Percentiles rank a stretch among this genome's conserved stretches.
These are phyloP conservation scores for Saccostrea glomerata DNA, from an alignment of 1,140 invertebrate genomes.

Conservation along the genomic window DNA sequence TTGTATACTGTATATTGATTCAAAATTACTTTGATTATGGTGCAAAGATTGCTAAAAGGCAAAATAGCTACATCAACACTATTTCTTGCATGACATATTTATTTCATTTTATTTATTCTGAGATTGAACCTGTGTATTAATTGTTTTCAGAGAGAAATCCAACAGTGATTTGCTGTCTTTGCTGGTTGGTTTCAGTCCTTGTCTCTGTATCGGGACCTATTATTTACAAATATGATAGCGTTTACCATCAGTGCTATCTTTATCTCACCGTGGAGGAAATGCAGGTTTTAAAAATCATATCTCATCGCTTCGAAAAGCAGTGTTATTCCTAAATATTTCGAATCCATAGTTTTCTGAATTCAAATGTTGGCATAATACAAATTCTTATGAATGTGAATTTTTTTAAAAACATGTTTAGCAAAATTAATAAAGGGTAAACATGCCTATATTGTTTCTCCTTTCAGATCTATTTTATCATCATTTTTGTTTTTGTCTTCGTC, in stretches of 20 bases:
- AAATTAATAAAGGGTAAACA: not conserved
- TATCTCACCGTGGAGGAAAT: not conserved
- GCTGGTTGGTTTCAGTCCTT: not conserved
- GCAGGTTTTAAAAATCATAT: not conserved
- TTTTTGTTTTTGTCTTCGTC: not conserved
- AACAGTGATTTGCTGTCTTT: not conserved
- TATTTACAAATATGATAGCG: not conserved
- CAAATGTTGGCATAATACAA: too few relatives aligned
- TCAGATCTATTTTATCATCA: not conserved
- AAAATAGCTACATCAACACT: too few relatives aligned
- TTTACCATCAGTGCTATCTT: not conserved
- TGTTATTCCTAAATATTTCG: too few relatives aligned
- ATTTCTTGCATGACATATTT: too few relatives aligned
- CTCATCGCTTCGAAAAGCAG: too few relatives aligned
- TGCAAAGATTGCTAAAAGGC: too few relatives aligned
- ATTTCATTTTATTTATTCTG: not conserved
- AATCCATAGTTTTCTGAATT: too few relatives aligned
- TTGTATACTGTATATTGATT: too few relatives aligned
- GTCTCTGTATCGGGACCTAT: not conserved
- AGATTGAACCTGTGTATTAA: not conserved
- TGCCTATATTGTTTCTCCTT: not conserved
- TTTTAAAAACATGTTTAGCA: not conserved
- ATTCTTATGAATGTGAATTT: too few relatives aligned
- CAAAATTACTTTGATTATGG: too few relatives aligned
- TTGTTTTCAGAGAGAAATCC: not conserved